These are phyloP conservation scores for Caenorhabditis macrosperma DNA, from an alignment of 2,888 invertebrate genomes.

Conservation along the genomic window DNA sequence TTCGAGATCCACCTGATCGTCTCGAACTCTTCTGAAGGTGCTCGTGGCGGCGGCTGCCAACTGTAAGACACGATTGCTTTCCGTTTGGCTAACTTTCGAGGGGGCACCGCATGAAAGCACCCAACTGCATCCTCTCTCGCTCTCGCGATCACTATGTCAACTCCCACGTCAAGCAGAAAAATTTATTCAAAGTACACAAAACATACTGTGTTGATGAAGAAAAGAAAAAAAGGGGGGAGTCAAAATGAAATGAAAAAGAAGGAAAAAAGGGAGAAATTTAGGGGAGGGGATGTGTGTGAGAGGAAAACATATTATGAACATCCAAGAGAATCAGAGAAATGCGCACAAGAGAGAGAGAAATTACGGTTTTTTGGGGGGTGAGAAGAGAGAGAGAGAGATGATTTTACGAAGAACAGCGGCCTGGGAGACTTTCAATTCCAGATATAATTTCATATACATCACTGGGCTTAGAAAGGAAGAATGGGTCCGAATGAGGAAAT, in stretches of 20 bases:
- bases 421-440: conserved; percentile 10
- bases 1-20: conserved; percentile 49
- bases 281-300: neutral
- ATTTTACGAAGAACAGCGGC: neutral
- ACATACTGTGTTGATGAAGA: conserved; percentile 29
- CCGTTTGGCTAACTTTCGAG: neutral
- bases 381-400: neutral
- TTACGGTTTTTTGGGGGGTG: neutral
- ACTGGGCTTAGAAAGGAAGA: conserved; percentile 52
- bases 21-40: conserved; percentile 38
- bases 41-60: conserved; percentile 50
- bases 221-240: conserved; percentile 1
- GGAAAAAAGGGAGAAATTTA: neutral
- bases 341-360: conserved; percentile 27
- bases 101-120: conserved; percentile 53
- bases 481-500: conserved; percentile 29
- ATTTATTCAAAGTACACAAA: conserved; percentile 61
- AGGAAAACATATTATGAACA: conserved; percentile 42
- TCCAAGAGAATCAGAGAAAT: conserved; percentile 42
- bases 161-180: conserved; percentile 55
- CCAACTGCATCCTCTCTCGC: conserved; percentile 22
- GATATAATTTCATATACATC: conserved; percentile 51
- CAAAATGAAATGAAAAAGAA: conserved; percentile 4
- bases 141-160: conserved; percentile 16
- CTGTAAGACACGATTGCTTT: conserved; percentile 24